Evolutionary conservation across 2,113 vertebrate genomes (phyloP).

Genomic region (Lethenteron reissneri): DNA sequence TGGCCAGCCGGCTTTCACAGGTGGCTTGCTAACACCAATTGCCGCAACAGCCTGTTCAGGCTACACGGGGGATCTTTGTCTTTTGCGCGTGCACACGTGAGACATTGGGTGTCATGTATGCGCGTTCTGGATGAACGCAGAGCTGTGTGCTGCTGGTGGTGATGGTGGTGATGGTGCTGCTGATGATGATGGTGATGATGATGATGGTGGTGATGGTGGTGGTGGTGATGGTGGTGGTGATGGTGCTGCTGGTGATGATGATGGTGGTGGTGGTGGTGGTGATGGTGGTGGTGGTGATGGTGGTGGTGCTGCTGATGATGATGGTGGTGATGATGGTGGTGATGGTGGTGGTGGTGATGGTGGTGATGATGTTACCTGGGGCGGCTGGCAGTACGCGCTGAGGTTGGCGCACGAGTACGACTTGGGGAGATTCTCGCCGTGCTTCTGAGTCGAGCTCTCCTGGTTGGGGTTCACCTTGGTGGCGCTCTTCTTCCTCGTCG

Average conservation of each 20-base stretch:
- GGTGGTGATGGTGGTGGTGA: conserved; percentile 19
- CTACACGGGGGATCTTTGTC: too few species aligned
- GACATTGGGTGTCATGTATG: too few species aligned
- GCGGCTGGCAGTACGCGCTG: conserved; percentile 25
- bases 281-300: too few species aligned
- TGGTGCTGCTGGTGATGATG: too few species aligned
- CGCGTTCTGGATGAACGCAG: too few species aligned
- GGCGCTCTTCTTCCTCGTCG: conserved; percentile 27
- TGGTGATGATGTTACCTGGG: conserved; percentile 16
- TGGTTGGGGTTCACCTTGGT: conserved; percentile 24
- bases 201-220: conserved; percentile 21
- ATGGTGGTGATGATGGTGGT: conserved; percentile 18
- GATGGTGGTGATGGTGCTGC: conserved; percentile 16
- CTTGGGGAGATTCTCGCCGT: conserved; percentile 39
- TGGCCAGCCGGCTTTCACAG: too few species aligned
- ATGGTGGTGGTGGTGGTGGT: too few species aligned
- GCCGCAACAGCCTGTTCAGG: too few species aligned
- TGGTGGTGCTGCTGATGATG: conserved; percentile 12
- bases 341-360: conserved; percentile 27
- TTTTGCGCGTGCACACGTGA: too few species aligned
- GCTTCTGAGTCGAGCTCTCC: conserved; percentile 31
- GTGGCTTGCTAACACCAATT: too few species aligned
- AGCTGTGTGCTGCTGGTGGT: conserved; percentile 13
- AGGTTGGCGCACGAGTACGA: conserved; percentile 44
- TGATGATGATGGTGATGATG: conserved; percentile 19